Conservation (phyloP, 2,888 invertebrate species). For the Scaptomyza polygonia region DNA sequence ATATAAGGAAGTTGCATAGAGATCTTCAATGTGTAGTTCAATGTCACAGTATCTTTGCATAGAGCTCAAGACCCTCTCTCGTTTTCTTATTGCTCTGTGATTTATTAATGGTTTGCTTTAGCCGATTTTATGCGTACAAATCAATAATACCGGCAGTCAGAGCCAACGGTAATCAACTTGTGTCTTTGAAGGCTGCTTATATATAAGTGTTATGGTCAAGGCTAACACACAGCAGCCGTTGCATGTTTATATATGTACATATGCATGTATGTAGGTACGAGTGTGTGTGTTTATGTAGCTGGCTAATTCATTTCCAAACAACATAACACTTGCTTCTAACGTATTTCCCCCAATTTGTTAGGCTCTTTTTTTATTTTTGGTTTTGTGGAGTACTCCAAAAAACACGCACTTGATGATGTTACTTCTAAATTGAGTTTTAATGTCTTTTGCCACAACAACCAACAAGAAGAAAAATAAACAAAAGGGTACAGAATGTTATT, state of each 20-base stretch:
- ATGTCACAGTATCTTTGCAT: slow-evolving; percentile 59
- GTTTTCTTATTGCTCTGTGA: slow-evolving; percentile 23
- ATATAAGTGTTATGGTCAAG: slow-evolving; percentile 79
- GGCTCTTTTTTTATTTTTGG: slow-evolving; percentile 10
- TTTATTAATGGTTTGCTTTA: slow-evolving; percentile 60
- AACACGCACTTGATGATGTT: slow-evolving; percentile 39
- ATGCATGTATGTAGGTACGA: background rate
- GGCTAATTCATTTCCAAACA: slow-evolving; percentile 69
- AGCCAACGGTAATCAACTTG: slow-evolving; percentile 69
- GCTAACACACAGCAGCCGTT: slow-evolving; percentile 41
- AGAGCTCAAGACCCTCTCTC: slow-evolving; percentile 54
- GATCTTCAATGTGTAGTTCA: slow-evolving; percentile 54
- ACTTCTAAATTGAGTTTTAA: slow-evolving; percentile 72
- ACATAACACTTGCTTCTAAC: slow-evolving; percentile 34
- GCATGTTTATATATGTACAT: slow-evolving; percentile 33
- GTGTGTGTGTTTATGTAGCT: slow-evolving; percentile 9
- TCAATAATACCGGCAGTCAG: slow-evolving; percentile 58
- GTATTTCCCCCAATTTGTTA: slow-evolving; percentile 27
- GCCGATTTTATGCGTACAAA: slow-evolving; percentile 68
- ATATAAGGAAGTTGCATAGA: slow-evolving; percentile 40
- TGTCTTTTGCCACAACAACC: slow-evolving; percentile 54
- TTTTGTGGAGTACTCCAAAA: slow-evolving; percentile 6
- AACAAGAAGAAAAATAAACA: slow-evolving; percentile 24
- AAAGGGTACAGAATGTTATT: slow-evolving; percentile 40
- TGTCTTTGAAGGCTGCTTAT: slow-evolving; percentile 72